phyloP scores from a whole-genome alignment of 2,797 vertebrate genomes.

The Tragopan temminckii region DNA sequence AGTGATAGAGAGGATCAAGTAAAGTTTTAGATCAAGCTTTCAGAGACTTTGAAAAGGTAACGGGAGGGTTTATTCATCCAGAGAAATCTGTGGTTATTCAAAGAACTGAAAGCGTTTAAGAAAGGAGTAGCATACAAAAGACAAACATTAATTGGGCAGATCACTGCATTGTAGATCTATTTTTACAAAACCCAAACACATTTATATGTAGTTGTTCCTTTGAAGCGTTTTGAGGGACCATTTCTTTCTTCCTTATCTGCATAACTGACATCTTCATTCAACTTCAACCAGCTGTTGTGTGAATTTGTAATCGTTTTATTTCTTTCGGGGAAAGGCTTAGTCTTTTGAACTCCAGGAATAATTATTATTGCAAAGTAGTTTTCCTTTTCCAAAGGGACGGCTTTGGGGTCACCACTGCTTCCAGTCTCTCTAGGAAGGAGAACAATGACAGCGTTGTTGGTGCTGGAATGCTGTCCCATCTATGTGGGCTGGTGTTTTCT shows the following conservation, averaged over 20 bases:
- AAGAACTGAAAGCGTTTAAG: constrained; percentile 38
- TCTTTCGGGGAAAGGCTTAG: constrained; percentile 47
- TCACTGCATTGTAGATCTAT: constrained; percentile 39
- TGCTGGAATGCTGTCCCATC: constrained; percentile 18
- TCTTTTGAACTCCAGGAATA: constrained; percentile 76
- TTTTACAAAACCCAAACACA: constrained; percentile 51
- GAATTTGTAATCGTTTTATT: constrained; percentile 63
- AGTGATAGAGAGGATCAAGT: not conserved
- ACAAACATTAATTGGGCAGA: constrained; percentile 34
- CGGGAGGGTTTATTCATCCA: constrained; percentile 7
- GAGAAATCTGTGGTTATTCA: constrained; percentile 32
- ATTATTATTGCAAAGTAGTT: constrained; percentile 75
- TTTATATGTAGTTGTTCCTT: constrained; percentile 14
- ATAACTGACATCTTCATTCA: constrained; percentile 70
- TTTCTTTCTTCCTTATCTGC: constrained; percentile 62
- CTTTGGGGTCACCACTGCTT: constrained; percentile 56
- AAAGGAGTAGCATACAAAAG: constrained; percentile 23
- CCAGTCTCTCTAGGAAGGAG: constrained; percentile 39
- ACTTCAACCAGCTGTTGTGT: constrained; percentile 47
- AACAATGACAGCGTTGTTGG: constrained; percentile 74
- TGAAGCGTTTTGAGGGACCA: constrained; percentile 35
- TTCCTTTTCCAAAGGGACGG: constrained; percentile 61
- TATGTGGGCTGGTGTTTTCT: constrained; percentile 1
- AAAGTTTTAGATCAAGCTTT: constrained; percentile 34
- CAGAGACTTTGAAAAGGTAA: constrained; percentile 37